Evolutionary conservation across 1,140 invertebrate species (phyloP).

Genomic region (Gryon sp.): DNA sequence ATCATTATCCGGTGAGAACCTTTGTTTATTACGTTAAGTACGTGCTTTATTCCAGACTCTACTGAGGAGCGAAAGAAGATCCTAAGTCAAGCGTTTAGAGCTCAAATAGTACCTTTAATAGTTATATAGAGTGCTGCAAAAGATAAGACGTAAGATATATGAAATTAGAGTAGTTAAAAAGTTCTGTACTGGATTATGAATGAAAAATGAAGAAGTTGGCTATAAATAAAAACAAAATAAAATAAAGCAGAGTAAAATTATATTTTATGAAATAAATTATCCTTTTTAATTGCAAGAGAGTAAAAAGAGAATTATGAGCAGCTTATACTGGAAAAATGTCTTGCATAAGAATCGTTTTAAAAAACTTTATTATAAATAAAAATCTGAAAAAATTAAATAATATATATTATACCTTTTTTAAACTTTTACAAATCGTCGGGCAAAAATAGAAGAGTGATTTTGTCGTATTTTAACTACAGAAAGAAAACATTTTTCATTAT

Average conservation of each 20-base stretch:
- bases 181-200: constrained; percentile 18
- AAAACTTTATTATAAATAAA: neutral
- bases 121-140: constrained; percentile 30
- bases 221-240: neutral
- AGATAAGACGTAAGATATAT: constrained; percentile 29
- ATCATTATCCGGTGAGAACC: constrained; percentile 37
- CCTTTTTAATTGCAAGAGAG: neutral
- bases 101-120: constrained; percentile 45
- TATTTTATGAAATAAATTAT: neutral
- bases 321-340: neutral
- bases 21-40: constrained; percentile 57
- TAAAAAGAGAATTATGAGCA: neutral
- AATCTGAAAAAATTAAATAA: too few species aligned
- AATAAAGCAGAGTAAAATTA: neutral
- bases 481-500: too few species aligned
- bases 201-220: constrained; percentile 18
- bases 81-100: constrained; percentile 47
- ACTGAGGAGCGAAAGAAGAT: constrained; percentile 15
- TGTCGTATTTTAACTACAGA: too few species aligned
- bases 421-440: too few species aligned
- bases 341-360: too few species aligned
- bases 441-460: too few species aligned
- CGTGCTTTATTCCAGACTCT: constrained; percentile 46
- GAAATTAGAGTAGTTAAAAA: constrained; percentile 50
- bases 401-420: too few species aligned